A percentile compares a stretch with the other conserved stretches of the same genome.
These are phyloP conservation scores for Drosophila glabriapex DNA, from an alignment of 2,888 invertebrate species.

Conservation along the genomic window DNA sequence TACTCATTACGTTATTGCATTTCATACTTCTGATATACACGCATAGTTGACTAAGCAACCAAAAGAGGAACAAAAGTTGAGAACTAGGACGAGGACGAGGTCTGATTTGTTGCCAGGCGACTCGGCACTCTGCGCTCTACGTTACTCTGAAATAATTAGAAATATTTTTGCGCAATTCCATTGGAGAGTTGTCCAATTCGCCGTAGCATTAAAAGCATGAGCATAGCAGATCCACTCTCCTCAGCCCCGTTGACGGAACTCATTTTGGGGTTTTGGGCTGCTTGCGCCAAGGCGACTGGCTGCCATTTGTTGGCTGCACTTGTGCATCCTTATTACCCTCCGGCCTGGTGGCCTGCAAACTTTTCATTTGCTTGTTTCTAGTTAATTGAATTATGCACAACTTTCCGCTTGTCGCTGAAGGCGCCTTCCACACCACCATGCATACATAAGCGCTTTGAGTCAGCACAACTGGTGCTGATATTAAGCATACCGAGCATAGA, in stretches of 20 bases:
- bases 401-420: conserved; percentile 66
- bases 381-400: conserved; percentile 79
- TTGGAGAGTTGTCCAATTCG: conserved; percentile 57
- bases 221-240: conserved; percentile 3
- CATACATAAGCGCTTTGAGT: conserved; percentile 65
- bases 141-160: conserved; percentile 72
- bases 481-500: conserved; percentile 60
- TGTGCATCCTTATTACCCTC: conserved; percentile 44
- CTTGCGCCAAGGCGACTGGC: not conserved
- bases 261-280: conserved; percentile 13
- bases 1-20: conserved; percentile 83
- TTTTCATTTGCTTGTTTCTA: conserved; percentile 79
- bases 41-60: conserved; percentile 66
- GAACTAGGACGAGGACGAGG: not conserved
- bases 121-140: conserved; percentile 3
- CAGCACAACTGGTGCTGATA: conserved; percentile 53
- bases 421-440: conserved; percentile 43
- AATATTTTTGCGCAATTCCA: conserved; percentile 73
- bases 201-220: conserved; percentile 41
- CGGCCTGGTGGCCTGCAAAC: conserved; percentile 61
- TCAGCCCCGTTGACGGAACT: not conserved
- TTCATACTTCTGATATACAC: conserved; percentile 75
- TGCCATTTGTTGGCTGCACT: conserved; percentile 26
- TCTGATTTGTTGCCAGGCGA: conserved; percentile 24
- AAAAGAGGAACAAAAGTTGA: not conserved